A percentile compares a stretch with the other conserved stretches of the same genome.
Conservation (phyloP, 30 jellyfish, hydroid and myxozoan genomes). For the Turritopsis rubra region DNA sequence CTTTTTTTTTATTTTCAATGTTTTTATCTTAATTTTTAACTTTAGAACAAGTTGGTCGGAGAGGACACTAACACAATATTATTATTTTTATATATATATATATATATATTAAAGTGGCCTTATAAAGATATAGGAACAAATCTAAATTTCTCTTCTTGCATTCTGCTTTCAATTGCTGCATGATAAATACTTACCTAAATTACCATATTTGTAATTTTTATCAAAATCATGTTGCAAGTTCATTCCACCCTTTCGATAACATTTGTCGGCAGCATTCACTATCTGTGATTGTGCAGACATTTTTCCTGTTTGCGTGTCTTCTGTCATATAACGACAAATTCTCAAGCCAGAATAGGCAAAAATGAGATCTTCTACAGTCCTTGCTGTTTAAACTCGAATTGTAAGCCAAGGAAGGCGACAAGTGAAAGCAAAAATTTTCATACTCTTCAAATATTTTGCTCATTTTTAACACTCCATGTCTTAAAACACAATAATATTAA, state of each 20-base stretch:
- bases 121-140: too few relatives aligned
- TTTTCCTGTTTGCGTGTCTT: slow-evolving; percentile 10
- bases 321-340: slow-evolving; percentile 31
- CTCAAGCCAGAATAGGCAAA: slow-evolving; percentile 45
- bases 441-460: slow-evolving; percentile 26
- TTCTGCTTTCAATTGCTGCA: too few relatives aligned
- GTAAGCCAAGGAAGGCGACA: slow-evolving; percentile 33
- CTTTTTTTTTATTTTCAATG: too few relatives aligned
- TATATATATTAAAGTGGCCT: too few relatives aligned
- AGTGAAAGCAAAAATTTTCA: slow-evolving; percentile 15
- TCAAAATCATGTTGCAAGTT: slow-evolving; percentile 24
- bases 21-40: too few relatives aligned
- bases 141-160: too few relatives aligned
- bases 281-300: background rate
- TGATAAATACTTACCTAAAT: background rate
- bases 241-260: slow-evolving; percentile 13
- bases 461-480: slow-evolving; percentile 44
- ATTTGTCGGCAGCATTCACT: slow-evolving; percentile 10
- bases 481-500: background rate
- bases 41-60: too few relatives aligned
- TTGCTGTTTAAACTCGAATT: background rate
- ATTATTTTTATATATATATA: too few relatives aligned
- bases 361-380: slow-evolving; percentile 30
- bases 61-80: too few relatives aligned
- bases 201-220: background rate